phyloP scores from a whole-genome alignment of 2,797 vertebrate genomes.

The Adelosebastes latens region DNA sequence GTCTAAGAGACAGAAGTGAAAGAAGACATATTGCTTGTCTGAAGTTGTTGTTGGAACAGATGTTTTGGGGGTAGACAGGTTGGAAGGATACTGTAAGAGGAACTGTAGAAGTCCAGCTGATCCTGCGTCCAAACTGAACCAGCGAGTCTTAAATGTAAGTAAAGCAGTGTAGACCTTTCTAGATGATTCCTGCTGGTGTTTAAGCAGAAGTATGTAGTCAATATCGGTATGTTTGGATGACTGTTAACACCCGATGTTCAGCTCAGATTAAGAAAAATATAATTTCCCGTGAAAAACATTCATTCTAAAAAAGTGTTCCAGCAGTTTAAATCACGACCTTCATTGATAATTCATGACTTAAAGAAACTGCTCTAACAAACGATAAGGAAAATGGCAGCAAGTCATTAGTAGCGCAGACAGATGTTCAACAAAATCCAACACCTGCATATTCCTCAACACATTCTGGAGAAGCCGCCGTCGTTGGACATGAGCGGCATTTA shows the following conservation, averaged over 20 bases:
- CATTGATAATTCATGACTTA: slow-evolving; percentile 14
- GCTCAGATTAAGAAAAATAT: background rate
- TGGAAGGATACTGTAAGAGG: background rate
- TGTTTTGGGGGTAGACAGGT: slow-evolving; percentile 4
- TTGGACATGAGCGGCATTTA: slow-evolving; percentile 41
- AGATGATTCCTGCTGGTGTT: background rate
- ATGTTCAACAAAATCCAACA: slow-evolving; percentile 36
- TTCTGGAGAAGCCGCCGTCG: slow-evolving; percentile 3
- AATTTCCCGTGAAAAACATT: background rate
- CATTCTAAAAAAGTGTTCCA: background rate
- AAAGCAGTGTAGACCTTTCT: background rate
- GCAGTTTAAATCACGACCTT: background rate
- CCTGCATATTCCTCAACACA: slow-evolving; percentile 20
- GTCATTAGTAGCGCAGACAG: background rate
- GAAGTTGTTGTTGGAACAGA: slow-evolving; percentile 47
- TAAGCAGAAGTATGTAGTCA: background rate
- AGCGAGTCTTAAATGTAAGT: background rate
- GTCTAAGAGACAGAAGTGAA: slow-evolving; percentile 28
- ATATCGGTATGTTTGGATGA: background rate
- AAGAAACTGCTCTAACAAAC: background rate
- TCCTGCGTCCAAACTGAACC: background rate
- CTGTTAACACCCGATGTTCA: background rate
- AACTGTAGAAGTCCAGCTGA: background rate
- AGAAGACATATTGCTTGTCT: slow-evolving; percentile 44
- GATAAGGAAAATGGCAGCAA: background rate